Base-by-base conservation (phyloP, 2,888 invertebrate genomes). In the Alloplasta piceator region DNA sequence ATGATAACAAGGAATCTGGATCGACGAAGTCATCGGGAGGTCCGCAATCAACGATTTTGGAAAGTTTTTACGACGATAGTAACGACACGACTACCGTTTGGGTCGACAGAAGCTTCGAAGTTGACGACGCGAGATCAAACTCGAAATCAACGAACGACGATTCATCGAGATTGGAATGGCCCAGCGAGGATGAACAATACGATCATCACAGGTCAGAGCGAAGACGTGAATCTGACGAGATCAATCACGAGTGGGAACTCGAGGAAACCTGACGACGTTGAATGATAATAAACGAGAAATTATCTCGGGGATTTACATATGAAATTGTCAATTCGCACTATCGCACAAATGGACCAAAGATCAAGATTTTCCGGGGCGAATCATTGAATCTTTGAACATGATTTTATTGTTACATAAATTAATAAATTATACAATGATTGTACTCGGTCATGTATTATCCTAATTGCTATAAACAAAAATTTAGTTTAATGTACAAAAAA, bases 161-260 rank as follows among this genome's bases (percentile, higher is more conserved):
- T 46, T 83, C 83, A 10, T 70, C 76, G 36, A 86, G 70, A 50
- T 73, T 85, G 60, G 84, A 87, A 71, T 87, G 87, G 87, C 82
- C 83, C 1, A 84, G 75, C 36, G 89, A 89, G 26, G 89, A 91
- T 7, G 87, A 89, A 61, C 86, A 85, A 60, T 83, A 84, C 5
- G 83, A 82, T 46, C 77, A 56, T 67, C 66, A 79, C 46, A 83
- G 60, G 43, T 76, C 80, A 63, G 81, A 77, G 5, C 52, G 73
- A 38, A 86, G 84, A 48, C 83, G 87, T 38, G 86, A 85, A 46
- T 88, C 88, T 26, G 87, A 89, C 10, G 88, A 90, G 64, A 81
- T 85, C 26, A 86, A 85, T 77, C 87, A 87, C 87, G 81, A 85
- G 6, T 89, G 87, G 87, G 87, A 89, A 38, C 84, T 86, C 70